phyloP scores from a whole-genome alignment of 2,888 invertebrate genomes.

The Tryphoninae sp. region DNA sequence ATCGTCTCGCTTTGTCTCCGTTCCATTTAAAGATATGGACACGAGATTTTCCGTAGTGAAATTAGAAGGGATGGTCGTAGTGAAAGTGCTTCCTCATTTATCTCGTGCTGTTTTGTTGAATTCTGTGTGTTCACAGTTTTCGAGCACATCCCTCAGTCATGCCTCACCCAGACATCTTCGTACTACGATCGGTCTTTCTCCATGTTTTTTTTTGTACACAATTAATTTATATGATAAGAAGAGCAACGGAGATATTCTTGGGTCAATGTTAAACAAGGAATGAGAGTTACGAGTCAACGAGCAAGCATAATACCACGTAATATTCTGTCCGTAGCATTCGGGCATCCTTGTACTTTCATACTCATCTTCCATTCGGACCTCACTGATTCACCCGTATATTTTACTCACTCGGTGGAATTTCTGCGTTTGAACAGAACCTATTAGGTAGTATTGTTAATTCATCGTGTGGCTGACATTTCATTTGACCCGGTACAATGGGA shows the following conservation, averaged over 20 bases:
- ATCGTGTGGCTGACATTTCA: slow-evolving; percentile 78
- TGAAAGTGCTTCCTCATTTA: background rate
- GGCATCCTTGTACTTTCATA: slow-evolving; percentile 13
- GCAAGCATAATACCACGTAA: slow-evolving; percentile 67
- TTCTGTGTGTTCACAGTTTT: background rate
- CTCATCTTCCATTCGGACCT: slow-evolving; percentile 51
- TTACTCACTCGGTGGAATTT: slow-evolving; percentile 51
- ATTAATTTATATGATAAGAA: slow-evolving; percentile 71
- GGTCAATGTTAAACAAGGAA: slow-evolving; percentile 65
- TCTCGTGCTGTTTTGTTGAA: background rate
- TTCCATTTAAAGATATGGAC: background rate
- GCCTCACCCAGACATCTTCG: background rate
- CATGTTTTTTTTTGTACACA: slow-evolving; percentile 21
- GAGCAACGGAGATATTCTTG: slow-evolving; percentile 43
- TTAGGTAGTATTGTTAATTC: slow-evolving; percentile 80
- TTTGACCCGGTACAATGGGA: slow-evolving; percentile 73
- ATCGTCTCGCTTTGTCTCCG: background rate
- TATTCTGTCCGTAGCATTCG: slow-evolving; percentile 29
- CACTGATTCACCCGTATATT: slow-evolving; percentile 51
- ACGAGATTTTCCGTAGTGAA: background rate
- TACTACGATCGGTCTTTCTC: background rate
- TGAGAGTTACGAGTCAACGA: slow-evolving; percentile 63
- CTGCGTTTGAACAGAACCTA: slow-evolving; percentile 74
- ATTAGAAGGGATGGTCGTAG: background rate
- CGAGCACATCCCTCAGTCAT: slow-evolving; percentile 3